Conservation (phyloP, 2,113 vertebrate species). For the Emydocephalus ijimae region DNA sequence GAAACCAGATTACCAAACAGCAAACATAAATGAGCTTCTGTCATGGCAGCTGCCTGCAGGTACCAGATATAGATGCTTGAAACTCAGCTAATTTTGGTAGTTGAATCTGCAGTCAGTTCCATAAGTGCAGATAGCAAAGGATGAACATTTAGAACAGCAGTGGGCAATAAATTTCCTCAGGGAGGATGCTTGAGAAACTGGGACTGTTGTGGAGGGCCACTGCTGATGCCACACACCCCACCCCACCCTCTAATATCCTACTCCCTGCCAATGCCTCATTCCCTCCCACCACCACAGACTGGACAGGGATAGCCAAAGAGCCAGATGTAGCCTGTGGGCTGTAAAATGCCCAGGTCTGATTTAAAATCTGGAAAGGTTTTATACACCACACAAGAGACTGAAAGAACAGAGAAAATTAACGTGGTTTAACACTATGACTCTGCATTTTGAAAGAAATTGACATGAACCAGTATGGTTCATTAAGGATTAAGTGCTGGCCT, state of each 20-base stretch:
- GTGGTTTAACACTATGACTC: neutral
- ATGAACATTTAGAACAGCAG: neutral
- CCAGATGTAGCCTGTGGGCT: neutral
- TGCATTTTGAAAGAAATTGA: neutral
- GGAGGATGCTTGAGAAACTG: neutral
- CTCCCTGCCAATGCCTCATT: neutral
- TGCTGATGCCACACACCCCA: accelerated
- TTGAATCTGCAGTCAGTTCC: neutral
- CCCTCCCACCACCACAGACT: too few relatives aligned
- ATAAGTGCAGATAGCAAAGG: too few relatives aligned
- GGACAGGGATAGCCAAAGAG: neutral
- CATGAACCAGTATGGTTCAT: neutral
- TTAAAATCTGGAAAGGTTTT: neutral
- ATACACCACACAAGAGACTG: neutral
- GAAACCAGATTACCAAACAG: neutral
- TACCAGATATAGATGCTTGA: neutral
- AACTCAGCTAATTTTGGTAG: neutral
- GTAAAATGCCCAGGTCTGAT: neutral
- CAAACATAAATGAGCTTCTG: neutral
- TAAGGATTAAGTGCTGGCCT: neutral
- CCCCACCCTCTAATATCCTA: neutral
- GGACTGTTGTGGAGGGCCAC: neutral
- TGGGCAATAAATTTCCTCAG: too few relatives aligned
- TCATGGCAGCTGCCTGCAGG: neutral
- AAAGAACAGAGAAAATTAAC: neutral